Evolutionary conservation across 1,140 invertebrate genomes (phyloP).

Genomic region (Sitophilus oryzae): DNA sequence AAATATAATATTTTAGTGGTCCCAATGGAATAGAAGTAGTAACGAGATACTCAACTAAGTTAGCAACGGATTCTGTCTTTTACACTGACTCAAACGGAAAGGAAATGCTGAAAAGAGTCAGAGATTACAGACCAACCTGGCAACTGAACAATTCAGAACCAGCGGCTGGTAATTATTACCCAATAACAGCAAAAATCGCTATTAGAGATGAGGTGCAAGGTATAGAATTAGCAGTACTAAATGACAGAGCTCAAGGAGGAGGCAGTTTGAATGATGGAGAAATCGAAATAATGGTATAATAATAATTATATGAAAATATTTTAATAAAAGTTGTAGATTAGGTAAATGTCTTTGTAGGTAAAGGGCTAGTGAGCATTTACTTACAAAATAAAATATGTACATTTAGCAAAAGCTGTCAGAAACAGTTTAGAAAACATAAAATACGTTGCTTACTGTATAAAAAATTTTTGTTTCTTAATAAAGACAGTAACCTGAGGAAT

Average conservation of each 20-base stretch:
- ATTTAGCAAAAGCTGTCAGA: no score
- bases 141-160: slow-evolving; percentile 60
- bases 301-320: neutral
- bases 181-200: slow-evolving; percentile 78
- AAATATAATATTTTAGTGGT: slow-evolving; percentile 51
- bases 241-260: slow-evolving; percentile 84
- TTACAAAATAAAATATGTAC: no score
- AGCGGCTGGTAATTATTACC: slow-evolving; percentile 88
- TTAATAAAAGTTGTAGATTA: no score
- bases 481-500: no score
- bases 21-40: slow-evolving; percentile 77
- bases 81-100: slow-evolving; percentile 94
- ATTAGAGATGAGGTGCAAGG: slow-evolving; percentile 53
- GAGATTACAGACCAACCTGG: slow-evolving; percentile 73
- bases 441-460: no score
- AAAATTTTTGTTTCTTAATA: no score
- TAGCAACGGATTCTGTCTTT: slow-evolving; percentile 64
- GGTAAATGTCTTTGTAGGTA: no score
- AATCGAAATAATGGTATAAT: slow-evolving; percentile 70
- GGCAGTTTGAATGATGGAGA: slow-evolving; percentile 69
- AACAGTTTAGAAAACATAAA: no score
- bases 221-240: slow-evolving; percentile 62
- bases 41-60: slow-evolving; percentile 59
- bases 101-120: slow-evolving; percentile 70
- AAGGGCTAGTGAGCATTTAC: no score